Evolutionary conservation across 2,888 invertebrate genomes (phyloP).

Genomic region (Unio delphinus): DNA sequence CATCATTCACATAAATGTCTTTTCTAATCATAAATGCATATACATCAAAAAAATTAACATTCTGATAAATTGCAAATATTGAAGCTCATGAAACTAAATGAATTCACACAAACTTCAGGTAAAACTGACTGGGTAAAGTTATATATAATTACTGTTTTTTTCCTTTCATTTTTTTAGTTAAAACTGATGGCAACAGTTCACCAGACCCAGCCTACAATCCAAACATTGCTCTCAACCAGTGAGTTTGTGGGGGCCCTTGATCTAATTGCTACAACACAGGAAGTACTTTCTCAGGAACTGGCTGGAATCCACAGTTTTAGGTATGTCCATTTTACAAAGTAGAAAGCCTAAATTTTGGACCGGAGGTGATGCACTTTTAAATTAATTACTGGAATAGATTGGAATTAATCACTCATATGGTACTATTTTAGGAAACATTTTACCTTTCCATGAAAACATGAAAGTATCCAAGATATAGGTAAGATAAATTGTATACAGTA

Average conservation of each 20-base stretch:
- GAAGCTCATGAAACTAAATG: neutral
- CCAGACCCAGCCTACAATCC: slow-evolving; percentile 98
- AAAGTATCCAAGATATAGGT: too few species aligned
- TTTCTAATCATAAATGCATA: too few species aligned
- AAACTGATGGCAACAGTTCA: slow-evolving; percentile 95
- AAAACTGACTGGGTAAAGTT: neutral
- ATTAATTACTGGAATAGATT: too few species aligned
- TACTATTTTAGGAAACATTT: too few species aligned
- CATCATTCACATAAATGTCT: too few species aligned
- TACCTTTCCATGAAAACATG: too few species aligned
- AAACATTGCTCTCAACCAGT: slow-evolving; percentile 91
- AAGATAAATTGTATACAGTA: too few species aligned
- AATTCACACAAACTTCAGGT: neutral
- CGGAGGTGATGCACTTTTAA: too few species aligned
- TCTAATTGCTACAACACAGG: slow-evolving; percentile 95
- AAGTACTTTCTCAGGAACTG: slow-evolving; percentile 90
- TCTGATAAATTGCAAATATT: too few species aligned
- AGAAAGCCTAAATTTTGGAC: too few species aligned
- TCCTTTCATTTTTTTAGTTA: slow-evolving; percentile 72
- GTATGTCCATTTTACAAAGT: slow-evolving; percentile 65
- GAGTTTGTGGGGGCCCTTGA: slow-evolving; percentile 98
- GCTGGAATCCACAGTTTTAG: slow-evolving; percentile 93
- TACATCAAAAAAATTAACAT: too few species aligned
- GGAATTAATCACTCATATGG: too few species aligned
- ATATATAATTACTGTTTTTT: neutral